These are phyloP conservation scores for Meloidogyne exigua DNA, from an alignment of 1,140 invertebrate genomes.

Conservation along the genomic window DNA sequence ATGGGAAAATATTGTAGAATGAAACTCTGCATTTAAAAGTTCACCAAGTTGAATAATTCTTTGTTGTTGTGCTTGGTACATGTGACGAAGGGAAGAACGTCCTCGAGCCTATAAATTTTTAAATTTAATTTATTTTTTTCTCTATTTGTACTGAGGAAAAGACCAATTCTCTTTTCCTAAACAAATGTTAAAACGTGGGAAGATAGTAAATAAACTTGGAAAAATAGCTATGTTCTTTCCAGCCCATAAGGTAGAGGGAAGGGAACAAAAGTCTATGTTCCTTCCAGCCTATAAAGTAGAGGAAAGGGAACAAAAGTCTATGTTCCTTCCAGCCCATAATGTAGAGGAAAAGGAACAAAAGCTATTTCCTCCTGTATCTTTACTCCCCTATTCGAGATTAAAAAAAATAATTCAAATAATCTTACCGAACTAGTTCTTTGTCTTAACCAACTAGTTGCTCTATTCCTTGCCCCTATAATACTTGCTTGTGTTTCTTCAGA, in stretches of 20 bases:
- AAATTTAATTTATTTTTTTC: neutral
- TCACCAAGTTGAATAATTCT: slow-evolving; percentile 44
- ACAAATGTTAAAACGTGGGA: neutral
- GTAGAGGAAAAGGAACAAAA: no score
- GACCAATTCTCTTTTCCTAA: neutral
- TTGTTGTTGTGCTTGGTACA: slow-evolving; percentile 25
- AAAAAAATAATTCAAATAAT: neutral
- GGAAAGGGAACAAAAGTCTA: no score
- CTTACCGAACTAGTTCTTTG: slow-evolving; percentile 22
- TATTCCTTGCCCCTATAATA: neutral
- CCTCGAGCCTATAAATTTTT: neutral
- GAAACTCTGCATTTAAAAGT: slow-evolving; percentile 53
- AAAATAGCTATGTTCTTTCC: no score
- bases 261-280: no score
- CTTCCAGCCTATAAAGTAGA: neutral
- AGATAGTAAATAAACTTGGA: no score
- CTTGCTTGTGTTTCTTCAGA: neutral
- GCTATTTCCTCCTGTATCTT: no score
- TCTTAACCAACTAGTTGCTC: slow-evolving; percentile 13
- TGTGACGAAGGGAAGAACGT: slow-evolving; percentile 24
- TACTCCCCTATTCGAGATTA: no score
- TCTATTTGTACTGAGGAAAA: neutral
- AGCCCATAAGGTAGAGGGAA: no score
- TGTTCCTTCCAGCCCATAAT: no score
- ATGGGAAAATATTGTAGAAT: slow-evolving; percentile 46